Evolutionary conservation across 2,113 vertebrate species (phyloP), one percentile per base, ranked within the genome.

Genomic region (Oxygymnocypris stewartii): DNA sequence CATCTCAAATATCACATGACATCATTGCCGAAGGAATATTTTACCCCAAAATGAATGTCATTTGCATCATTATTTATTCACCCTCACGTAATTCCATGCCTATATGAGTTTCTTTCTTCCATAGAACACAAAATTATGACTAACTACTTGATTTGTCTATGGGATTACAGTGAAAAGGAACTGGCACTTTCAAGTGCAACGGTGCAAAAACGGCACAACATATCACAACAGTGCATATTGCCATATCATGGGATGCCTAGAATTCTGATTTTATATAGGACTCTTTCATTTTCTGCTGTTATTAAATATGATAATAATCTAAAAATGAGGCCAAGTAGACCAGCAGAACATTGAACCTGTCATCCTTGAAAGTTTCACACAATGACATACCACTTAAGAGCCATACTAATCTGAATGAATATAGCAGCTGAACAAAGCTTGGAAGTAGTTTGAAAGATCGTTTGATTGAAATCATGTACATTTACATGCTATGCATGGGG

Each of bases 1-100:
- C 42, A 61, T 28, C n/a, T 42, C n/a, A 79, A 63, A 51, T 65
- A 61, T 35, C 71, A 87, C 35, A 11, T 75, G 77, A 23, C 35
- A 16, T 71, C 42, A 25, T 35, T 47, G 57, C 35, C 16, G 61
- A 35, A 67, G 13, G 28, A 67, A 67, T 31, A 31, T 14, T 16
- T 67, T 1, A 67, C 28, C 65, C 31, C 3, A 18, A 37, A 69
- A 37, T 37, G 1, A 35, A 35, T 71, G 35, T 7, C 8, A 20
- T 2, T 37, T 69, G 13, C 18, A 6, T 69, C 28, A 73, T 40
- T 37, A 16, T 40, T 73, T 40, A 73, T 8, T 73, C 3, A 23
- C 18, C 10, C 37, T 74, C 71, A 74, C 8, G 1, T 71, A 1
- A 18, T 23, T 40, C 18, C 69, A 73, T 20, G 9, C 0, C 7